Percentiles rank a stretch among this genome's conserved stretches.
phyloP scores from a whole-genome alignment of 1,140 invertebrate species.

The Matsumurasca onukii region DNA sequence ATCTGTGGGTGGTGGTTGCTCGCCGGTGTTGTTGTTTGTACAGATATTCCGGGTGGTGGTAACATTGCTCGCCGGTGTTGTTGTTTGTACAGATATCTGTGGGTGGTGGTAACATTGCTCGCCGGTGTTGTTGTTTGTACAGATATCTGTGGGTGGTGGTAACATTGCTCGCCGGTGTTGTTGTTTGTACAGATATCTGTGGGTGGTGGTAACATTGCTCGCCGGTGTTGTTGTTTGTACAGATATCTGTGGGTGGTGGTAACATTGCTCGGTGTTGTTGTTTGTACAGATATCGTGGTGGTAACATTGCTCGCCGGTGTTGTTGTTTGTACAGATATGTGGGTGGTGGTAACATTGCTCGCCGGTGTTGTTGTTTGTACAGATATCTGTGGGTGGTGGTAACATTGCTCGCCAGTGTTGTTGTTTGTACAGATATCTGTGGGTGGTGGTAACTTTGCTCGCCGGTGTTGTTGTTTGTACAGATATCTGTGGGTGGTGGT shows the following conservation, averaged over 20 bases:
- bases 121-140: background rate
- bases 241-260: background rate
- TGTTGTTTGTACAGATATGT: background rate
- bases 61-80: background rate
- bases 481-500: background rate
- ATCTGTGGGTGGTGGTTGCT: background rate
- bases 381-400: conserved; percentile 53
- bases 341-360: background rate
- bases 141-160: background rate
- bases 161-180: background rate
- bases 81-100: background rate
- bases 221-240: background rate
- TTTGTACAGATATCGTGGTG: background rate
- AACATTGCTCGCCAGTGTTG: background rate
- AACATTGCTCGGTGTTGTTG: background rate
- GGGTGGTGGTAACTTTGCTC: background rate
- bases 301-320: background rate
- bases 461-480: background rate
- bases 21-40: background rate
- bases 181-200: background rate
- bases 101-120: background rate
- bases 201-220: background rate
- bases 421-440: background rate
- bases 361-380: conserved; percentile 15
- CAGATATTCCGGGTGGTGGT: background rate